A percentile compares a stretch with the other conserved stretches of the same genome.
Conservation (phyloP, 2,113 vertebrate genomes). For the Corydoras maculifer region DNA sequence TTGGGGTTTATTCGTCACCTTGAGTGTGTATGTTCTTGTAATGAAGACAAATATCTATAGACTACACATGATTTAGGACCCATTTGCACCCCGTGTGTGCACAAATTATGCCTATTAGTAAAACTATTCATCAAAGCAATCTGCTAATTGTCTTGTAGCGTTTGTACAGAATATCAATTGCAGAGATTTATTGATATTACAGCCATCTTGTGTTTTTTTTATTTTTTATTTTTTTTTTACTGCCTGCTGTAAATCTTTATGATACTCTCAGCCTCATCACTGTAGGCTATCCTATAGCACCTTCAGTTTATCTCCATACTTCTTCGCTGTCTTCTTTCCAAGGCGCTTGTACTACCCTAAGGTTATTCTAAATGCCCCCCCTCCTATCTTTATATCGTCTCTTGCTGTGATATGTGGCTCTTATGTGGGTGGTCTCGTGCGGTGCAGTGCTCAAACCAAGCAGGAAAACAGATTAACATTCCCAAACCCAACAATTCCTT, state of each 20-base stretch:
- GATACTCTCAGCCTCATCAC: not conserved
- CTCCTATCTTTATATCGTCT: slow-evolving; percentile 15
- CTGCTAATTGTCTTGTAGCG: too few relatives aligned
- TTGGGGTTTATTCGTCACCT: too few relatives aligned
- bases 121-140: too few relatives aligned
- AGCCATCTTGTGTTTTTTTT: not conserved
- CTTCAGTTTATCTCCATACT: not conserved
- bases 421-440: slow-evolving; percentile 21
- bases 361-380: slow-evolving; percentile 13
- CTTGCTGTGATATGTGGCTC: slow-evolving; percentile 18
- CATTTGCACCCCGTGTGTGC: too few relatives aligned
- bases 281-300: not conserved
- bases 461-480: slow-evolving; percentile 23
- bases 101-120: too few relatives aligned
- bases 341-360: not conserved
- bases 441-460: slow-evolving; percentile 4
- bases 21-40: too few relatives aligned
- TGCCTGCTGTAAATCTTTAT: slow-evolving; percentile 2
- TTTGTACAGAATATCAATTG: too few relatives aligned
- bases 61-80: too few relatives aligned
- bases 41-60: too few relatives aligned
- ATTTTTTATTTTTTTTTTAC: slow-evolving; percentile 5
- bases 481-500: slow-evolving; percentile 17
- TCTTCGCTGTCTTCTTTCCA: too few relatives aligned
- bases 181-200: too few relatives aligned